Base-by-base conservation (phyloP, 2,888 invertebrate species). In the Nudaria mundana region DNA sequence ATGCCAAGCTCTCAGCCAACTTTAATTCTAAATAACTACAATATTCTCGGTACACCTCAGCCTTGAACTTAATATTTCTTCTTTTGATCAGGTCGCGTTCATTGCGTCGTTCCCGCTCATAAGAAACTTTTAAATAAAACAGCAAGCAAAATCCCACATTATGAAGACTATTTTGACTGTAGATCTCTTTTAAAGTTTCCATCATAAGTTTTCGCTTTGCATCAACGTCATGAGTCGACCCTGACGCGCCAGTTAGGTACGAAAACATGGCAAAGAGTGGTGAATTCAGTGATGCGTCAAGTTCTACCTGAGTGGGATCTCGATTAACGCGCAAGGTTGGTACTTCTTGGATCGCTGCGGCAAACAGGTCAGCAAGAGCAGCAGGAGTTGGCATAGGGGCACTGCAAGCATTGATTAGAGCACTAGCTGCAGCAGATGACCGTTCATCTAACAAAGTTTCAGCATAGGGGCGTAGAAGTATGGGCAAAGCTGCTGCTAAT, bases 221-320 rank as follows among this genome's bases (percentile, higher is more conserved):
- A 93, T 79, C 97, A 5, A 16, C 3, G 92, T 73, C 93, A 91
- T 66, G 71, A 41, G 82, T 84, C 37, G 34, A 22, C 30, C 81
- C 83, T 46, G 92, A 90, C 60, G 18, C 18, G 5, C 93, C 93
- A 66, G 93, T 93, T 37, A 98, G 90, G 80, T 94, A 95, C 59
- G 95, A 92, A 78, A 97, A 96, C 89, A 98, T 91, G 11, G 97
- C 93, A 81, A 97, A 98, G 56, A 98, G 79, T 39, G 97, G 96
- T 22, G 93, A 92, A 62, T 93, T 94, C 63, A 94, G 89, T 37
- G 93, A 93, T 54, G 92, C 91, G 48, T 94, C 93, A 29, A 95
- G 77, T 52, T 91, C 87, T 18, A 86, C 77, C 12, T 81, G 85
- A 22, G 86, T 86, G 22, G 90, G 87, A 52, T 76, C 85, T n/a